These are phyloP conservation scores for Bombyx mandarina DNA, from an alignment of 1,140 invertebrate species.

Conservation along the genomic window DNA sequence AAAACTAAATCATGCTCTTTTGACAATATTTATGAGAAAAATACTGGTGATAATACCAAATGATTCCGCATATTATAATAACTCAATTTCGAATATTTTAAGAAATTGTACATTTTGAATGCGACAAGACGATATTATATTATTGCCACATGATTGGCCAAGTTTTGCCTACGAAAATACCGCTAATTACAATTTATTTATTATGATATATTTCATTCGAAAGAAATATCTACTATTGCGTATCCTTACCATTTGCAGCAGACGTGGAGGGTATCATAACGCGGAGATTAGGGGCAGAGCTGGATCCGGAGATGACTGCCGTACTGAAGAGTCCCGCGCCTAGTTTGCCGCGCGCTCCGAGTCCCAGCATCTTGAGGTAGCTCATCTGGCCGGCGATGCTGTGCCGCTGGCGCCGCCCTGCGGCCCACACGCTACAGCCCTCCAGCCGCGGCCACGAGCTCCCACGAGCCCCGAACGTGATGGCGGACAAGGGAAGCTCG, in stretches of 20 bases:
- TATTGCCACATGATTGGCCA: too few relatives aligned
- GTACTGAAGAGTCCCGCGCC: slow-evolving; percentile 90
- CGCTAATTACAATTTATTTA: too few relatives aligned
- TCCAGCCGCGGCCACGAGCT: slow-evolving; percentile 27
- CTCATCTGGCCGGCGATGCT: slow-evolving; percentile 94
- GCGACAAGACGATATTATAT: too few relatives aligned
- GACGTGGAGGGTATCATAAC: slow-evolving; percentile 84
- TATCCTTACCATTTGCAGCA: slow-evolving; percentile 78
- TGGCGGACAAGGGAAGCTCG: slow-evolving; percentile 73
- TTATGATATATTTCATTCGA: too few relatives aligned
- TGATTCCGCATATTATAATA: too few relatives aligned
- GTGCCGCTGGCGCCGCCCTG: slow-evolving; percentile 87
- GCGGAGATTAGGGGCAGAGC: slow-evolving; percentile 90
- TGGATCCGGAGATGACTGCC: slow-evolving; percentile 93
- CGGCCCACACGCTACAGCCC: slow-evolving; percentile 70
- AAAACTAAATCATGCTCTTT: too few relatives aligned
- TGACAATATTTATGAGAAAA: too few relatives aligned
- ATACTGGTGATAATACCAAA: too few relatives aligned
- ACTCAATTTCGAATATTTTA: too few relatives aligned
- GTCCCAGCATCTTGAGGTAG: slow-evolving; percentile 89
- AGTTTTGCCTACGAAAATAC: too few relatives aligned
- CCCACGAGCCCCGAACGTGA: slow-evolving; percentile 52
- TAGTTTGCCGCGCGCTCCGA: slow-evolving; percentile 78
- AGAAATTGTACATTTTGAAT: too few relatives aligned
- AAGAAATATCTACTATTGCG: too few relatives aligned